Evolutionary conservation across 2,113 vertebrate genomes (phyloP).

Genomic region (Heterotis niloticus): DNA sequence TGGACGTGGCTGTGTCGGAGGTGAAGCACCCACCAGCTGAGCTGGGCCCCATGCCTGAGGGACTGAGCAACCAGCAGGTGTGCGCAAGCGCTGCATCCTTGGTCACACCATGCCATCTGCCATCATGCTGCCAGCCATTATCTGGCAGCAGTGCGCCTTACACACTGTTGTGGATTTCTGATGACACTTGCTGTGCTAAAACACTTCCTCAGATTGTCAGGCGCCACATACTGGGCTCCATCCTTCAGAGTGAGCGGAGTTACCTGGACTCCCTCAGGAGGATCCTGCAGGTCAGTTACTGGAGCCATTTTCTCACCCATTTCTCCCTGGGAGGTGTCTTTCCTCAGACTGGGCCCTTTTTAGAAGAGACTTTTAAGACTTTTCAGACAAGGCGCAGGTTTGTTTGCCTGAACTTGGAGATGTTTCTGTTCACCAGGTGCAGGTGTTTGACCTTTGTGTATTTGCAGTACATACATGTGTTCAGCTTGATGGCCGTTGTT

Average conservation of each 20-base stretch:
- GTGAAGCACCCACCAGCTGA: conserved; percentile 78
- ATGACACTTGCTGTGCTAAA: not conserved
- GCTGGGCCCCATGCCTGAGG: conserved; percentile 86
- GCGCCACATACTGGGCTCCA: conserved; percentile 86
- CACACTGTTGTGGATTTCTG: no score
- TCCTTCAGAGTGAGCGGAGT: conserved; percentile 84
- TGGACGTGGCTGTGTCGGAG: conserved; percentile 81
- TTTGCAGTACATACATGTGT: no score
- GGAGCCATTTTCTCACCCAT: not conserved
- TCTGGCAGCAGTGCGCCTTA: not conserved
- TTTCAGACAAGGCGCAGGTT: no score
- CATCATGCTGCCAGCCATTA: not conserved
- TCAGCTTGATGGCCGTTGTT: no score
- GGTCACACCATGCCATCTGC: no score
- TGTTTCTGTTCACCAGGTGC: no score
- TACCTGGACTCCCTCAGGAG: conserved; percentile 77
- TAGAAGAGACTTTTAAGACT: no score
- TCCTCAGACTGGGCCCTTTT: no score
- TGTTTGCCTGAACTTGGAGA: no score
- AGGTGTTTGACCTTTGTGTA: no score
- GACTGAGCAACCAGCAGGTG: conserved; percentile 88
- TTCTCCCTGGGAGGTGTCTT: no score
- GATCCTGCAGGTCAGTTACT: conserved; percentile 69
- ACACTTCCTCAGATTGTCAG: conserved; percentile 73
- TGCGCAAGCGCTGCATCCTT: conserved; percentile 4